phyloP scores from a whole-genome alignment of 1,140 invertebrate genomes.

The Microplitis mediator region DNA sequence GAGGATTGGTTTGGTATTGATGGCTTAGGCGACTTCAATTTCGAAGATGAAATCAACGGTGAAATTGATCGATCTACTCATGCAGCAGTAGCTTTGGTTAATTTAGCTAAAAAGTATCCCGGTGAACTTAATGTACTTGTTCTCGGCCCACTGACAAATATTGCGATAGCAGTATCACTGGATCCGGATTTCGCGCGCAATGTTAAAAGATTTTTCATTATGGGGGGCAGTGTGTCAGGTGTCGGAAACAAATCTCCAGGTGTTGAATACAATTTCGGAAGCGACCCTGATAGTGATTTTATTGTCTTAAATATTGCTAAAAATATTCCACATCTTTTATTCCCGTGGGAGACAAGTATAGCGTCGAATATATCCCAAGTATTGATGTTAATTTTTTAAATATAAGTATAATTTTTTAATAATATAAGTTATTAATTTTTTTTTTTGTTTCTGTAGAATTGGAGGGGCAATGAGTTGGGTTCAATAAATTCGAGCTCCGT shows the following conservation, averaged over 20 bases:
- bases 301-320: slow-evolving; percentile 62
- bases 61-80: slow-evolving; percentile 48
- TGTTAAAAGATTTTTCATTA: slow-evolving; percentile 63
- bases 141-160: slow-evolving; percentile 69
- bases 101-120: slow-evolving; percentile 56
- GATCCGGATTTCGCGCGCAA: slow-evolving; percentile 63
- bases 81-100: slow-evolving; percentile 54
- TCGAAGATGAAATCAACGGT: slow-evolving; percentile 40
- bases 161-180: slow-evolving; percentile 66
- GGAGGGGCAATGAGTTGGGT: no score
- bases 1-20: slow-evolving; percentile 58
- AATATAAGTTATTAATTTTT: no score
- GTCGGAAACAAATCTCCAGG: slow-evolving; percentile 62
- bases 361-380: slow-evolving; percentile 18
- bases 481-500: no score
- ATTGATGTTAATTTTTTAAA: slow-evolving; percentile 6
- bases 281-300: slow-evolving; percentile 69
- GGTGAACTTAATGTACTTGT: slow-evolving; percentile 61
- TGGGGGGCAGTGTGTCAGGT: slow-evolving; percentile 67
- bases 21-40: slow-evolving; percentile 63
- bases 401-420: no score
- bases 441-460: no score
- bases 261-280: slow-evolving; percentile 72
- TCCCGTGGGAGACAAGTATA: slow-evolving; percentile 43
- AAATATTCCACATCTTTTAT: slow-evolving; percentile 44